Conservation (phyloP, 2,797 vertebrate species). For the Sebastes reedi region DNA sequence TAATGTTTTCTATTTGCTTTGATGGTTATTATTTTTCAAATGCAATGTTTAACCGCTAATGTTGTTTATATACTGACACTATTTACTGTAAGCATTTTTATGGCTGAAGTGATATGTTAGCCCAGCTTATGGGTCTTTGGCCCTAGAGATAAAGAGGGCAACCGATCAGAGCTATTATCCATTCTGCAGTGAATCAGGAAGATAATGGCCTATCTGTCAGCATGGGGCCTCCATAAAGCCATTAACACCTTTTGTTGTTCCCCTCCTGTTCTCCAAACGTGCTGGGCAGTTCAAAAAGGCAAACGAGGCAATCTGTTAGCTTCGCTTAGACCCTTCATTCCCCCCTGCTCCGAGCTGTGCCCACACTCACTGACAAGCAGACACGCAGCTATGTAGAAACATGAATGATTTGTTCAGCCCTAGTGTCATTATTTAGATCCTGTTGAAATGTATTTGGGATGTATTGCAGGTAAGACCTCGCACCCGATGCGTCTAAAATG, state of each 20-base stretch:
- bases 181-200: slow-evolving; percentile 89
- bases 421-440: slow-evolving; percentile 2
- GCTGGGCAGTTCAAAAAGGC: slow-evolving; percentile 91
- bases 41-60: neutral
- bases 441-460: slow-evolving; percentile 24
- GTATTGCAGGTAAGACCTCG: neutral
- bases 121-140: slow-evolving; percentile 56
- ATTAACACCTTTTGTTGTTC: slow-evolving; percentile 98
- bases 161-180: slow-evolving; percentile 93
- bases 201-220: slow-evolving; percentile 95
- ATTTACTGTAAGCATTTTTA: slow-evolving; percentile 50
- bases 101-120: slow-evolving; percentile 53
- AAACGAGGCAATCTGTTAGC: slow-evolving; percentile 87
- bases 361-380: slow-evolving; percentile 35
- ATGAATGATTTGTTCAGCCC: slow-evolving; percentile 33
- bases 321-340: slow-evolving; percentile 78
- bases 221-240: slow-evolving; percentile 92
- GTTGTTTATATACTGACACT: slow-evolving; percentile 14
- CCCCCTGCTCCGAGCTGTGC: slow-evolving; percentile 54
- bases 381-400: slow-evolving; percentile 29
- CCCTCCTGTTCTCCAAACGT: slow-evolving; percentile 86
- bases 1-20: neutral
- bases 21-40: neutral
- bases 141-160: slow-evolving; percentile 78
- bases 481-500: slow-evolving; percentile 3